Evolutionary conservation across 2,113 vertebrate species (phyloP), one percentile per base, ranked within the genome.

Genomic region (Brachyistius frenatus): DNA sequence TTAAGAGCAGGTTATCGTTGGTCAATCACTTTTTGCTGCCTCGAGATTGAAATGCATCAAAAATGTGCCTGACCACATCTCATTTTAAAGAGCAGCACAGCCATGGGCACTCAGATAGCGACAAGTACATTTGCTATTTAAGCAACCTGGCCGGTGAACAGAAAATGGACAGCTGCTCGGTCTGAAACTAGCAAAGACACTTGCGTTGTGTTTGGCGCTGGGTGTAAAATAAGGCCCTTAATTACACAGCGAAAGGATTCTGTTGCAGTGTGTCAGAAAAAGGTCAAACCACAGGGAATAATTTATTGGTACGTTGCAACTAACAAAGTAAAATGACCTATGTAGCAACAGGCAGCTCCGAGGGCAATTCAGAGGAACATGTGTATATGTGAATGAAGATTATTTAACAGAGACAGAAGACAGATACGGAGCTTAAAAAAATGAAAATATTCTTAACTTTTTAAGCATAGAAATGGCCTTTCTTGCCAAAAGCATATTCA

Each of bases 271-370:
- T 61, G 64, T 60, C 35, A 35, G 57, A 58, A 73, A 71, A 69
- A 82, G 70, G 69, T 47, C 46, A 69, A 46, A 61, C 23, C 14
- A 55, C 35, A 46, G 52, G 53, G 44, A 65, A 49, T 65, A 64
- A 44, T 36, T 31, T 1, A 52, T 52, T 6, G 7, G 23, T 50
- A 15, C 63, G 63, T 32, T 52, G 61, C 33, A 61, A 49, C 9
- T 78, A 49, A 70, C 57, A 54, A 66, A 71, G 65, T 39, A 35
- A 62, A 79, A 75, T 72, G 55, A 67, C 71, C 72, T 81, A 72
- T 74, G 66, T 35, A 82, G 44, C 78, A 56, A 66, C 56, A 74
- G 66, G 73, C 46, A 83, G 73, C 62, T 72, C 65, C 50, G 36
- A 53, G 53, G 54, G 65, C 68, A 61, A 69, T 63, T 76, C 61